Conservation (phyloP, 2,797 vertebrate genomes). For the Lemur catta region DNA sequence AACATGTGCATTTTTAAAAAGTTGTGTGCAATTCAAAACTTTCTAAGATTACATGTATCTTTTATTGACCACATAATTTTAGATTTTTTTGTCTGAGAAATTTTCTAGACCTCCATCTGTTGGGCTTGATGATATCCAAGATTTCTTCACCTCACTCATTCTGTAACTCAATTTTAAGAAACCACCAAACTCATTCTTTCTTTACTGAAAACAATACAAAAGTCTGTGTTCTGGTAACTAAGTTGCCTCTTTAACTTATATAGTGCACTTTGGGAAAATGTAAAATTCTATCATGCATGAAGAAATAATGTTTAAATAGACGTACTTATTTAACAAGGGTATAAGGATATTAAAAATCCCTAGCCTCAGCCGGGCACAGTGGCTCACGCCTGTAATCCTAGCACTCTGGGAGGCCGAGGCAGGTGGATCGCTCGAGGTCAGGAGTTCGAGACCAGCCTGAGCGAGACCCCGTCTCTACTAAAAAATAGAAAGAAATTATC, state of each 20-base stretch:
- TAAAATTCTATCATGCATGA: neutral
- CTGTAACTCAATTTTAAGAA: neutral
- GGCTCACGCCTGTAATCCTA: too few relatives aligned
- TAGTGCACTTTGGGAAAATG: neutral
- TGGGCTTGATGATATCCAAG: neutral
- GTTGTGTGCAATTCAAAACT: neutral
- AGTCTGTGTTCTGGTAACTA: neutral
- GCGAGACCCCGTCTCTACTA: fast-evolving
- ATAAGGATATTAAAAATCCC: neutral
- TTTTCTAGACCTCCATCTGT: neutral
- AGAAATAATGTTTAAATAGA: conserved; percentile 25
- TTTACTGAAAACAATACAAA: neutral
- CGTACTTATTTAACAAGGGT: neutral
- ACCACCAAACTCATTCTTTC: neutral
- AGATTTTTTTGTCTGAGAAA: neutral
- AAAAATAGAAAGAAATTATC: too few relatives aligned
- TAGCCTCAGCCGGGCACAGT: neutral
- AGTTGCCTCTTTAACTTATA: neutral
- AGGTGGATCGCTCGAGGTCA: too few relatives aligned
- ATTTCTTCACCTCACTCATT: neutral
- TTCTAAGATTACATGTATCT: neutral
- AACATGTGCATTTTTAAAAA: neutral
- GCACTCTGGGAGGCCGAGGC: too few relatives aligned
- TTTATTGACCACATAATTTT: neutral
- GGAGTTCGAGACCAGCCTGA: too few relatives aligned